A percentile compares a stretch with the other conserved stretches of the same genome.
Evolutionary conservation across 2,888 invertebrate genomes (phyloP).

Genomic region (Masnerella sp.): DNA sequence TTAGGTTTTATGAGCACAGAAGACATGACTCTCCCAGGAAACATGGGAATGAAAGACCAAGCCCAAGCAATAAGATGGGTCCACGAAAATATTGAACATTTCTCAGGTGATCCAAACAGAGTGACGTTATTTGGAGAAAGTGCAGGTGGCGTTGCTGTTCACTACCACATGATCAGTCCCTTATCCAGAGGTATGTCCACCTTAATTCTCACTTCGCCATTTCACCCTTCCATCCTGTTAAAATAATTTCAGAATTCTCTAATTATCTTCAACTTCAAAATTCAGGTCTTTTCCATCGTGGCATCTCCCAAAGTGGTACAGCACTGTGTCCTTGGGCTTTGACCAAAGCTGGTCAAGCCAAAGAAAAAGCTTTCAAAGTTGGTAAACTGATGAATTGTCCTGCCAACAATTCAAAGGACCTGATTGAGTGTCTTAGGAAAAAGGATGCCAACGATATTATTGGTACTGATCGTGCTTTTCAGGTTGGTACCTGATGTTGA

Average conservation of each 20-base stretch:
- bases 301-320: conserved; percentile 87
- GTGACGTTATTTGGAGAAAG: conserved; percentile 82
- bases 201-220: no score
- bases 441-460: conserved; percentile 83
- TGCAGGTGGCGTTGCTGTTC: conserved; percentile 84
- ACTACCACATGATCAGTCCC: conserved; percentile 84
- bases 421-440: conserved; percentile 82
- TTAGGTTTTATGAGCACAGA: conserved; percentile 84
- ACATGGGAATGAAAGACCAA: conserved; percentile 85
- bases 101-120: conserved; percentile 82
- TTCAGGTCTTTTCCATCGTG: conserved; percentile 84
- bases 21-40: conserved; percentile 82
- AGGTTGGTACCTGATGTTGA: conserved; percentile 80
- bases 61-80: conserved; percentile 82
- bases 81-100: conserved; percentile 80
- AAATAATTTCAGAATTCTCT: neutral
- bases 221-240: no score
- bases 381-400: conserved; percentile 82
- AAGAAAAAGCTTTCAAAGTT: conserved; percentile 81
- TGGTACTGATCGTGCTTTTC: conserved; percentile 82
- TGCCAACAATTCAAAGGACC: conserved; percentile 77
- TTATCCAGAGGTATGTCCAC: conserved; percentile 79
- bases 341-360: conserved; percentile 81
- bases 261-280: neutral
- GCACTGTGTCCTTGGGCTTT: conserved; percentile 84